phyloP scores from a whole-genome alignment of 2,888 invertebrate species.

The Pterobdella sp. region DNA sequence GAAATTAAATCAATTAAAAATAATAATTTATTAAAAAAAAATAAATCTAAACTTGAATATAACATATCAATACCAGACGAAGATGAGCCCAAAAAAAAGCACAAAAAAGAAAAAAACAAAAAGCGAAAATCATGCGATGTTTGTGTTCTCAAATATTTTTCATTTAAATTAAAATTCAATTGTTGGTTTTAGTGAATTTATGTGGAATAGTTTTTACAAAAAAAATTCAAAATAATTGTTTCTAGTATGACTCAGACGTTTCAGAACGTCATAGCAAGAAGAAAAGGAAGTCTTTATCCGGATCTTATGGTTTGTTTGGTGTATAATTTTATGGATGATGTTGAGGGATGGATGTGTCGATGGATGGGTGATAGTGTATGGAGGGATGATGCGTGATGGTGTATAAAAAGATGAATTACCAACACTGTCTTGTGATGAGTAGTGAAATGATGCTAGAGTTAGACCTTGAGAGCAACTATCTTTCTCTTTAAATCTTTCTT shows the following conservation, averaged over 20 bases:
- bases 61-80: neutral
- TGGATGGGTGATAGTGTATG: neutral
- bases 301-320: slow-evolving; percentile 1
- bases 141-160: neutral
- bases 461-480: neutral
- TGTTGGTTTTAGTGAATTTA: neutral
- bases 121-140: slow-evolving; percentile 8
- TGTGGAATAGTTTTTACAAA: neutral
- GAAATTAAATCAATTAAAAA: too few species aligned
- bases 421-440: neutral
- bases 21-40: too few species aligned
- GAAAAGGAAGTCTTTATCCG: slow-evolving; percentile 17
- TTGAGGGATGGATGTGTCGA: neutral
- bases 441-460: neutral
- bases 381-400: neutral
- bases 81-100: neutral
- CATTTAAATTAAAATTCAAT: too few species aligned
- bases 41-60: neutral
- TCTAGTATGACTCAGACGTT: slow-evolving; percentile 3
- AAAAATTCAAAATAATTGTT: neutral
- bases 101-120: slow-evolving; percentile 1
- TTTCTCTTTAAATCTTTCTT: neutral
- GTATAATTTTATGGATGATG: neutral
- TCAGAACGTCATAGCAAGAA: slow-evolving; percentile 6
- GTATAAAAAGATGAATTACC: neutral